These are phyloP conservation scores for Morone saxatilis DNA, from an alignment of 2,113 vertebrate species.

Conservation along the genomic window DNA sequence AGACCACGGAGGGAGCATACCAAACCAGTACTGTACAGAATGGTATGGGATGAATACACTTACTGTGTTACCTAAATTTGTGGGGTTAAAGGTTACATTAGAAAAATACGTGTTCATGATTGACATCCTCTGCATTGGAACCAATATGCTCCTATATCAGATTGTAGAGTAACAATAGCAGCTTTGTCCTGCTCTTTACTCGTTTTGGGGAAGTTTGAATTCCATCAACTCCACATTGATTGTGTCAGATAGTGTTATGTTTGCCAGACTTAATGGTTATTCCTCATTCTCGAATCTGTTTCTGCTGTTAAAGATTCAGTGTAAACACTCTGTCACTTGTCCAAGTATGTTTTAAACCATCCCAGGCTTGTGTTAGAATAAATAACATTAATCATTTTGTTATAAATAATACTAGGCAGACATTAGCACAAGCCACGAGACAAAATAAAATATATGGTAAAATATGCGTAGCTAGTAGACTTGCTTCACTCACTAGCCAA, in stretches of 20 bases:
- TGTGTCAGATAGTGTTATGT: background rate
- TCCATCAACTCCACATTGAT: background rate
- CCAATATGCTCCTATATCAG: background rate
- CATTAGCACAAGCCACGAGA: too few species aligned
- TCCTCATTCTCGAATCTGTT: background rate
- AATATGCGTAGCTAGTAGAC: too few species aligned
- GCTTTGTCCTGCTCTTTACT: background rate
- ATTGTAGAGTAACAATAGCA: too few species aligned
- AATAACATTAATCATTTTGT: too few species aligned
- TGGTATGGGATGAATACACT: background rate
- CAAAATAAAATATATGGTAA: too few species aligned
- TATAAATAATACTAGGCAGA: too few species aligned
- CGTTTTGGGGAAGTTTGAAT: background rate
- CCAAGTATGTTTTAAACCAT: too few species aligned
- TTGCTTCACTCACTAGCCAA: too few species aligned
- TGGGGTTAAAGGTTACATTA: background rate
- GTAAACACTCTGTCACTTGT: background rate
- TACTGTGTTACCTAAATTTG: background rate
- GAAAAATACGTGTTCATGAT: too few species aligned
- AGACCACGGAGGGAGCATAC: background rate
- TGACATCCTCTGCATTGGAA: background rate
- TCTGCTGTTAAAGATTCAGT: background rate
- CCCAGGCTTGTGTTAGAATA: too few species aligned
- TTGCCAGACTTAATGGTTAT: background rate
- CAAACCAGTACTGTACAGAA: background rate